Evolutionary conservation across 1,140 invertebrate species (phyloP), one percentile per base, ranked within the genome.

Genomic region (Apis florea): DNA sequence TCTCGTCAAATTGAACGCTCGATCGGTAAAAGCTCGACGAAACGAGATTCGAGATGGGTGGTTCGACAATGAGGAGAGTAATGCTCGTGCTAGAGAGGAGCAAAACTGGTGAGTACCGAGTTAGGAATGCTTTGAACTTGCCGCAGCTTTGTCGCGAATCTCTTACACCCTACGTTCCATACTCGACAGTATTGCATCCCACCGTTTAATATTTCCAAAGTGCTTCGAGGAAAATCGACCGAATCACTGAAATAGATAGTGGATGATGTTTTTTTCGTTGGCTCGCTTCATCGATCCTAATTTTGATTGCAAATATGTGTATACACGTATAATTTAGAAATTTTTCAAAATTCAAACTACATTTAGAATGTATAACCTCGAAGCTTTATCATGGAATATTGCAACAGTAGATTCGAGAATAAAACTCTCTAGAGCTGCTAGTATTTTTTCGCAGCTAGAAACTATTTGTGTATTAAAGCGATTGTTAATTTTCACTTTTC

Each of bases 171-270:
- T 19, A 51, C 82, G 76, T 83, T 87, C 84, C 31, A 40, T 40
- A 40, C 31, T 40, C 31, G 31, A 40, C 31, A 5, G 31, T 6
- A 40, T 40, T 40, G 31, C 31, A 40, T 40, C 31, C 31, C 31
- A 40, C 31, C 31, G 66, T 87, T 92, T 92, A 92, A 92, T 92
- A 92, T 91, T 90, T 85, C 88, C 88, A 92, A 92, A 91, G 91
- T 92, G 87, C 91, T 92, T 81, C 74, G 84, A 86, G 85, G 89
- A 90, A 90, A 91, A 91, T 89, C 85, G 85, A 88, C 90, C 89
- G 88, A 91, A 91, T 92, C 91, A 91, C 61, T 40, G 24, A 79
- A 71, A 76, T 63, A 53, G 49, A 13, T 17, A 24, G 15, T 15
- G 15, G 59, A 61, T 24, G 40, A 21, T 31, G 61, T 64, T 64